These are phyloP conservation scores for Stigmatopora argus DNA, from an alignment of 2,113 vertebrate species.

Conservation along the genomic window DNA sequence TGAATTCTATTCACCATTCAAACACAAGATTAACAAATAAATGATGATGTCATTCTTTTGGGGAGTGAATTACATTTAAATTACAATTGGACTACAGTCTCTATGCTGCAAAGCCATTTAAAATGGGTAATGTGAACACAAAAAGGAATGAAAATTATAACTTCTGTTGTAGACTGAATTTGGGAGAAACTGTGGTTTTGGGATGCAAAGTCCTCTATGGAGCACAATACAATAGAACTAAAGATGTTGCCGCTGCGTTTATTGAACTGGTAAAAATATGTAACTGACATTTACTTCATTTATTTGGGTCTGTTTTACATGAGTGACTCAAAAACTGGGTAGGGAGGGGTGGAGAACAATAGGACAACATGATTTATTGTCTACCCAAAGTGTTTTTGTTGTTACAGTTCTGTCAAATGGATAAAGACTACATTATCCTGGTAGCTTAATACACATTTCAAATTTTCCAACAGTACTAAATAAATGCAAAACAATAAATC, in stretches of 20 bases:
- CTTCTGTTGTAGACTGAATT: neutral
- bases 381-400: constrained; percentile 7
- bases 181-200: neutral
- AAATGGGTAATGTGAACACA: neutral
- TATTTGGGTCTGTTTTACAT: neutral
- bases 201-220: neutral
- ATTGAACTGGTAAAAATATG: neutral
- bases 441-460: neutral
- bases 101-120: neutral
- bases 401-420: neutral
- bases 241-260: neutral
- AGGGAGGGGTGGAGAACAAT: neutral
- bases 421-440: neutral
- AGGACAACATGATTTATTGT: constrained; percentile 9
- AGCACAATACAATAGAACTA: neutral
- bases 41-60: neutral
- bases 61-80: neutral
- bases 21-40: too few species aligned
- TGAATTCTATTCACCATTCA: neutral
- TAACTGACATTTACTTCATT: neutral
- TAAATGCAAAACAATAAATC: neutral
- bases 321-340: neutral
- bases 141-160: neutral
- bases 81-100: neutral
- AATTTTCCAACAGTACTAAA: neutral